Evolutionary conservation across 2,797 vertebrate genomes (phyloP).

Genomic region (Argentina silus): DNA sequence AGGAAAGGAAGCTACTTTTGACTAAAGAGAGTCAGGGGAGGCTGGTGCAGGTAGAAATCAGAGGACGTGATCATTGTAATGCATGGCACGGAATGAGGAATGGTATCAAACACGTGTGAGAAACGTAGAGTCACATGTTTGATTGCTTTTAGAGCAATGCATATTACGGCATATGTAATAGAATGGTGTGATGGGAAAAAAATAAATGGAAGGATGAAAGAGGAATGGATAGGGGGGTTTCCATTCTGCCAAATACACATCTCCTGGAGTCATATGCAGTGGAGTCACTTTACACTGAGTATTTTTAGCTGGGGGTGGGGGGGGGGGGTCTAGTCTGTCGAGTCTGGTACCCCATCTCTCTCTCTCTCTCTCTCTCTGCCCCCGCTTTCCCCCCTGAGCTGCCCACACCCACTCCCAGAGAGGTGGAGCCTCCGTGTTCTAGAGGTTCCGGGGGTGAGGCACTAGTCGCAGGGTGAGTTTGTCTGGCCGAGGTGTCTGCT

Average conservation of each 20-base stretch:
- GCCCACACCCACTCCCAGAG: conserved; percentile 49
- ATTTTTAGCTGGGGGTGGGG: conserved; percentile 51
- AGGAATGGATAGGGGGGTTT: conserved; percentile 34
- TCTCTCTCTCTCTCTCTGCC: conserved; percentile 21
- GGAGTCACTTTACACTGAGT: conserved; percentile 58
- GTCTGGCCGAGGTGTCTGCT: conserved; percentile 25
- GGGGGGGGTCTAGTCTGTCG: conserved; percentile 16
- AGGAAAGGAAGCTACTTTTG: too few species aligned
- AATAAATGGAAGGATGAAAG: conserved; percentile 24
- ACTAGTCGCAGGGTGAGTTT: conserved; percentile 66
- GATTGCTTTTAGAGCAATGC: background rate
- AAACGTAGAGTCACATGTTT: background rate
- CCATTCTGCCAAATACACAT: conserved; percentile 44
- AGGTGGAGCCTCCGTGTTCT: conserved; percentile 69
- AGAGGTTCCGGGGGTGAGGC: conserved; percentile 48
- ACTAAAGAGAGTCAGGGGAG: too few species aligned
- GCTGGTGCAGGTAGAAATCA: too few species aligned
- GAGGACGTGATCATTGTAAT: too few species aligned
- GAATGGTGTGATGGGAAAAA: background rate
- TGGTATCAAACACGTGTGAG: too few species aligned
- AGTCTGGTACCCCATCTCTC: conserved; percentile 37
- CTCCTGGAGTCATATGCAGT: conserved; percentile 42
- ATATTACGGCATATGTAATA: background rate
- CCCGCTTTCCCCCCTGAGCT: conserved; percentile 79
- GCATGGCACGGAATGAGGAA: too few species aligned